Evolutionary conservation across 2,888 invertebrate genomes (phyloP), one percentile per base, ranked within the genome.

Genomic region (Andricus curvator): DNA sequence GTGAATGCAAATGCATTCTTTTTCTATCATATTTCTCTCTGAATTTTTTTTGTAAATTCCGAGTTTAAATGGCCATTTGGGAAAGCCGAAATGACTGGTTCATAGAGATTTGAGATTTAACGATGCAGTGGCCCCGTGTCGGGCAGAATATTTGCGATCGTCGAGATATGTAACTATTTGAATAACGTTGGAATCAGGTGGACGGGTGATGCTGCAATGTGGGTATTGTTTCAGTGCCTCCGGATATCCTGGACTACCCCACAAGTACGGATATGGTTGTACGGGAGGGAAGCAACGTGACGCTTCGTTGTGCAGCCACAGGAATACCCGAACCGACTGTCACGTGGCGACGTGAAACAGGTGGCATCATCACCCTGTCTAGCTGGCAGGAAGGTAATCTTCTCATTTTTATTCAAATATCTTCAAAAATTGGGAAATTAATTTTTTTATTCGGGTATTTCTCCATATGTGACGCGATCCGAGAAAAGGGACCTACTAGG

Each of bases 231-330:
- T 80, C 93, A 96, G 97, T 97, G 83, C 97, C 97, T 48, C 97
- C 97, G 80, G 97, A 97, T 91, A 97, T 97, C 89, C 93, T 97
- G 91, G 97, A 97, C 93, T 96, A 96, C 90, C 96, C 97, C 64
- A 97, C 97, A 78, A 97, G 97, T 91, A 96, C 96, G 85, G 97
- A 97, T 93, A 96, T 97, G 94, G 96, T 96, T 83, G 97, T 97
- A 13, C 93, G 96, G 56, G 98, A 98, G 93, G 97, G 97, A 33
- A 96, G 96, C 85, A 97, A 97, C 90, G 97, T 98, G 78, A 96
- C 96, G 81, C 94, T 98, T 78, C 94, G 96, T 22, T 98, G 98
- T 91, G 97, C 97, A 20, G 98, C 98, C 0, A 96, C 96, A 78
- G 97, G 98, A 8, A 96, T 97, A 25, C 98, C 98, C 0, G 94